Evolutionary conservation across 1,140 invertebrate species (phyloP).

Genomic region (Eriocheir sinensis): DNA sequence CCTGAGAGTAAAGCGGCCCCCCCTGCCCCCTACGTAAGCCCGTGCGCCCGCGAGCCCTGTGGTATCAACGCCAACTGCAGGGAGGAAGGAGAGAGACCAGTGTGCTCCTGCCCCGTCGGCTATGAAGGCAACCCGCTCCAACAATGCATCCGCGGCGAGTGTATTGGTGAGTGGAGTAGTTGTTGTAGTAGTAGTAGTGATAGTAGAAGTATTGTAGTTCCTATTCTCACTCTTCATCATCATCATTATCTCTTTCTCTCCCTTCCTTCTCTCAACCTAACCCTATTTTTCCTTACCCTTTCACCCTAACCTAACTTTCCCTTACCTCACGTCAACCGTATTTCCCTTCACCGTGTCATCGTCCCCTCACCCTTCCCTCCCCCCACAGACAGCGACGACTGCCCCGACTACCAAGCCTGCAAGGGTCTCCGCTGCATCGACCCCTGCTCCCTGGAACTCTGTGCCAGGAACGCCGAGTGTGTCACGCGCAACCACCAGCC

Average conservation of each 20-base stretch:
- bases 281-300: too few species aligned
- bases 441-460: constrained; percentile 86
- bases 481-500: constrained; percentile 89
- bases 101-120: constrained; percentile 81
- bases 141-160: constrained; percentile 80
- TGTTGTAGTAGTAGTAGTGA: background rate
- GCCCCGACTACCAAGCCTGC: constrained; percentile 89
- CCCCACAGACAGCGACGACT: constrained; percentile 85
- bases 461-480: constrained; percentile 90
- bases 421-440: constrained; percentile 92
- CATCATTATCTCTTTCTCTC: too few species aligned
- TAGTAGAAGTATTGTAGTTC: background rate
- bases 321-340: too few species aligned
- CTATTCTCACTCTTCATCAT: too few species aligned
- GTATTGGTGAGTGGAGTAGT: constrained; percentile 65
- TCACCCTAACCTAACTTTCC: too few species aligned
- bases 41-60: constrained; percentile 85
- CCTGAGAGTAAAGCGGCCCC: constrained; percentile 55
- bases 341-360: background rate
- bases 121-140: constrained; percentile 88
- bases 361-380: background rate
- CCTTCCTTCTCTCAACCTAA: too few species aligned
- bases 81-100: constrained; percentile 80
- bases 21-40: constrained; percentile 82
- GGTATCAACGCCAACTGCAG: constrained; percentile 83